Evolutionary conservation across 2,888 invertebrate genomes (phyloP), one percentile per base, ranked within the genome.

Genomic region (Hoplodrina blanda): DNA sequence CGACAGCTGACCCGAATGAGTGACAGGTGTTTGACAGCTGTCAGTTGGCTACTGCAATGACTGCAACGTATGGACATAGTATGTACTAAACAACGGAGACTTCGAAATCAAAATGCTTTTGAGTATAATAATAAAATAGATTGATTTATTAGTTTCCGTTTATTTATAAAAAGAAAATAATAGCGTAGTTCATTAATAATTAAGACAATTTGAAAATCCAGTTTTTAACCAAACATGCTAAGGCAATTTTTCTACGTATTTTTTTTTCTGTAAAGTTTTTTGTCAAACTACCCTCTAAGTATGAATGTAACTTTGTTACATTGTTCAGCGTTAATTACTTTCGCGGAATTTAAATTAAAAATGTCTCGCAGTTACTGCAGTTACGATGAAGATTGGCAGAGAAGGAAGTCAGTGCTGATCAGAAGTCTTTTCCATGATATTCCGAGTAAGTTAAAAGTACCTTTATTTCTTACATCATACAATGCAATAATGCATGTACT

Each of bases 311-410:
- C 33, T n/a, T 64, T 41, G 13, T 41, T n/a, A 7, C 64, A 81
- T 52, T 62, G 49, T 55, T 62, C 53, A 0, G 19, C 11, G 0
- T 37, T 44, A n/a, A 19, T 59, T 44, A 15, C 4, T 11, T 69
- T 73, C 15, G 53, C 62, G 0, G 11, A 82, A 10, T 54, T n/a
- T 15, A 60, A 63, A n/a, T 49, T 54, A 1, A 83, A 80, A 57
- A 85, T 85, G 86, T 77, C 80, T 17, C 74, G 74, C 19, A 63
- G 66, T 50, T 77, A 73, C 33, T 52, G 63, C 10, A 63, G 55
- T 44, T 80, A 76, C 20, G 56, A 81, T 25, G 85, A 82, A 57
- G 84, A 87, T 0, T 89, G 89, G 89, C 84, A 87, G 49, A 78
- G 81, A 15, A 84, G 52, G 37, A 87, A 87, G 55, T 54, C 76